Base-by-base conservation (phyloP, 2,888 invertebrate genomes). In the Pemphredon lugubris region DNA sequence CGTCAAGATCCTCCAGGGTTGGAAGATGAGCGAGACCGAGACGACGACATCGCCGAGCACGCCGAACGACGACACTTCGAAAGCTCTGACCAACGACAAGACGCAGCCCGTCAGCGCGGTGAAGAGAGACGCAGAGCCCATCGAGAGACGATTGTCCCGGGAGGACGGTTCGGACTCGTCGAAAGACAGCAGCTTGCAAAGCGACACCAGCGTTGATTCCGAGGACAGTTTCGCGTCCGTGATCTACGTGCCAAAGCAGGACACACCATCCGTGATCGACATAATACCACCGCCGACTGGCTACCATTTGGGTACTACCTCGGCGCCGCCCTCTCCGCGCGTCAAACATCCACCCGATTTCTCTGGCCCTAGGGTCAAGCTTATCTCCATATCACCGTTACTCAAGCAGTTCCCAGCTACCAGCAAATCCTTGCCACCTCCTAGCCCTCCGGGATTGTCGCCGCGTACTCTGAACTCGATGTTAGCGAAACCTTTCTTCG, bases 221-320 rank as follows among this genome's bases (percentile, higher is more conserved):
- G 97, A 97, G 89, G 97, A 97, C 86, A 97, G 96, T 89, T 96
- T 97, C 86, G 96, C 97, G 64, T 97, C 97, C 73, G 97, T 97
- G 45, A 97, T 97, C 85, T 97, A 95, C 87, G 95, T 97, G 83
- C 96, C 97, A 60, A 96, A 96, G 90, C 94, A 95, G 51, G 95
- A 95, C 92, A 93, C 40, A 90, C 91, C 13, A 88, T 90, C 81
- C 73, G 77, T 72, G 14, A 60, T 74, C 1, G 66, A 72, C 2
- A 37, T 73, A 11, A 65, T 76, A 16, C 72, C 82, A 18, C 59
- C 79, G 7, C 72, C 83, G 1, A 92, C 93, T 34, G 90, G 93
- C 68, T 82, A 84, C 48, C 88, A 87, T 26, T 86, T 94, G 69
- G 93, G 92, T 89, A 93, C 93, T 66, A 93, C 94, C 21, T 94